A percentile compares a stretch with the other conserved stretches of the same genome.
These are phyloP conservation scores for Catalaphyllia jardinei DNA, from an alignment of 64 coral and sea anemone genomes.

Conservation along the genomic window DNA sequence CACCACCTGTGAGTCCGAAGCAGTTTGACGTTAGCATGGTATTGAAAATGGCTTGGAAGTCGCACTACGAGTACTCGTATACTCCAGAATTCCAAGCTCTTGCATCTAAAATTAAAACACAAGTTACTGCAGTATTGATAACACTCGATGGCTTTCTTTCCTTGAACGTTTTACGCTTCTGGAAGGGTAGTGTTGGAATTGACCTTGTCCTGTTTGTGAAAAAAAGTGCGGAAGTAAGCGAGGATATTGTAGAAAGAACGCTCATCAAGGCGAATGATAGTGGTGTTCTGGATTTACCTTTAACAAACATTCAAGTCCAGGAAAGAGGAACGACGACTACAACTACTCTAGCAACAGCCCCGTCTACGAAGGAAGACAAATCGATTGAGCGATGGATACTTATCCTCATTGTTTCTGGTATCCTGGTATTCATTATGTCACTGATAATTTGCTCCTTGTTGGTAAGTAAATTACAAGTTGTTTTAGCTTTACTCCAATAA, in stretches of 20 bases:
- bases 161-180: conserved; percentile 18
- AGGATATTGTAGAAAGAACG: neutral
- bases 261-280: conserved; percentile 6
- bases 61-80: neutral
- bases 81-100: conserved; percentile 12
- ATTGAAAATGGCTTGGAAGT: neutral
- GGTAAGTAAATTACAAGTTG: conserved; percentile 10
- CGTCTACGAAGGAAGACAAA: neutral
- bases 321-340: neutral
- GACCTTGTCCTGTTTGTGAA: conserved; percentile 5
- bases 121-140: conserved; percentile 1
- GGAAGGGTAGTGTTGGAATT: conserved; percentile 32
- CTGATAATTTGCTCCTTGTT: conserved; percentile 27
- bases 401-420: conserved; percentile 14
- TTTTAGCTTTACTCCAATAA: neutral
- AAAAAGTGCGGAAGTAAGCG: neutral
- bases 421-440: conserved; percentile 30
- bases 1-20: neutral
- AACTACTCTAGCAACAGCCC: neutral
- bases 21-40: conserved; percentile 1
- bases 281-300: neutral
- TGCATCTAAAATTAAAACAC: neutral
- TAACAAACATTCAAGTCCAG: neutral
- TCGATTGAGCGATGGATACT: conserved; percentile 35
- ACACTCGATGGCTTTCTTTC: conserved; percentile 14